Evolutionary conservation across 2,888 invertebrate genomes (phyloP).

Genomic region (Acleris emargana): DNA sequence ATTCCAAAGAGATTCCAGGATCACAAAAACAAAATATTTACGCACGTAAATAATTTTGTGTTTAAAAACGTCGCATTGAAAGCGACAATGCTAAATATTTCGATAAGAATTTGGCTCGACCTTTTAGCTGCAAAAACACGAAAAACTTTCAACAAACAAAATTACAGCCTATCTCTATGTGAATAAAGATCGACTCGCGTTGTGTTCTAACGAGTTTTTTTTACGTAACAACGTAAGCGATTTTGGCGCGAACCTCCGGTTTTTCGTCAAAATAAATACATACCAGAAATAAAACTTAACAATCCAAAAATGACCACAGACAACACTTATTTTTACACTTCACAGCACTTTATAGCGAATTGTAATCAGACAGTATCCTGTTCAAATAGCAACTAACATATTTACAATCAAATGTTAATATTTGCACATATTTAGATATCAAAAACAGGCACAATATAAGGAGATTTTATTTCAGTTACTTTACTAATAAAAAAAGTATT

Average conservation of each 20-base stretch:
- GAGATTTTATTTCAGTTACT: not conserved
- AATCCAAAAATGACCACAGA: constrained; percentile 32
- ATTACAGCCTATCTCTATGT: not conserved
- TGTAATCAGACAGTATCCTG: constrained; percentile 1
- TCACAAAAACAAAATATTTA: constrained; percentile 7
- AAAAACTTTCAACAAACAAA: not conserved
- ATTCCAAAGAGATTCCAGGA: constrained; percentile 12
- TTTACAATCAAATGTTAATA: not conserved
- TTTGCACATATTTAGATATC: not conserved
- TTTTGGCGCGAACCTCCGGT: constrained; percentile 28
- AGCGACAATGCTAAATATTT: constrained; percentile 26
- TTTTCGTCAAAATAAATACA: constrained; percentile 21
- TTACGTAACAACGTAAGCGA: constrained; percentile 7
- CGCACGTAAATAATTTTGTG: constrained; percentile 11
- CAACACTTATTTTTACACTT: constrained; percentile 14
- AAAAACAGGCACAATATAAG: not conserved
- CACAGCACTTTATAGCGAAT: not conserved
- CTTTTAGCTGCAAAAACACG: constrained; percentile 17
- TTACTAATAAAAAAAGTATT: too few species aligned
- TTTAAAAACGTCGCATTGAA: constrained; percentile 27
- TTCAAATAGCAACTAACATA: not conserved
- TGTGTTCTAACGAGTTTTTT: constrained; percentile 2
- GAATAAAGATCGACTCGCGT: constrained; percentile 5
- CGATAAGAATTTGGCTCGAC: constrained; percentile 14
- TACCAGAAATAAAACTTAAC: constrained; percentile 20